Percentiles rank a stretch among this genome's conserved stretches.
Conservation (phyloP, 2,797 vertebrate genomes). For the Vespertilio murinus region DNA sequence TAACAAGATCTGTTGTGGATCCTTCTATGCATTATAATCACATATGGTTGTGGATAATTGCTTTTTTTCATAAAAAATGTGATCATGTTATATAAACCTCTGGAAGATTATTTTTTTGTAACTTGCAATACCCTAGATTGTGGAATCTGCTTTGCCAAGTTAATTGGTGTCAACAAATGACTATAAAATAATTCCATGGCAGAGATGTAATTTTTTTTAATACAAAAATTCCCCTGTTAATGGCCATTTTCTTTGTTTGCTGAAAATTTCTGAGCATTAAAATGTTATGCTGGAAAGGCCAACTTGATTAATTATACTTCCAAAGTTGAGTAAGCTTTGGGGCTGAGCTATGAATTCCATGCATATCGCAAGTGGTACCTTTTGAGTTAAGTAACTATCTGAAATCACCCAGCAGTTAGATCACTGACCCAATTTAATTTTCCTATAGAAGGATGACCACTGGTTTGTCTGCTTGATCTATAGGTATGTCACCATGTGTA, state of each 20-base stretch:
- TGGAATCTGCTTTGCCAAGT: neutral
- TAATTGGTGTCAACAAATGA: slow-evolving; percentile 37
- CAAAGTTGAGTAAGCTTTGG: slow-evolving; percentile 21
- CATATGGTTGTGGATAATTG: neutral
- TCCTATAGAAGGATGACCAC: slow-evolving; percentile 8
- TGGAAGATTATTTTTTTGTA: neutral
- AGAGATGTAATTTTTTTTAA: slow-evolving; percentile 10
- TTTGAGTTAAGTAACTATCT: slow-evolving; percentile 53
- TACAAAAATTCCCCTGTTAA: neutral
- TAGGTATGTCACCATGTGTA: neutral
- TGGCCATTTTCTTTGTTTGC: slow-evolving; percentile 34
- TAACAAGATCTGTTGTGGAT: neutral
- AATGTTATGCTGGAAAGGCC: neutral
- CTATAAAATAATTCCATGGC: neutral
- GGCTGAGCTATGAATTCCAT: neutral
- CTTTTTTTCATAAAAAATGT: slow-evolving; percentile 41
- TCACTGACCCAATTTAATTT: slow-evolving; percentile 76
- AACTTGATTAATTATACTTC: neutral
- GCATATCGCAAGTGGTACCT: slow-evolving; percentile 17
- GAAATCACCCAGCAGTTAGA: slow-evolving; percentile 68
- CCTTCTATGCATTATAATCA: neutral
- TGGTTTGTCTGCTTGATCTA: slow-evolving; percentile 1
- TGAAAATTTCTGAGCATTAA: slow-evolving; percentile 52
- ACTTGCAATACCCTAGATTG: neutral
- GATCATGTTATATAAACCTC: neutral